Evolutionary conservation across 2,797 vertebrate species (phyloP).

Genomic region (Oryzias sinensis): DNA sequence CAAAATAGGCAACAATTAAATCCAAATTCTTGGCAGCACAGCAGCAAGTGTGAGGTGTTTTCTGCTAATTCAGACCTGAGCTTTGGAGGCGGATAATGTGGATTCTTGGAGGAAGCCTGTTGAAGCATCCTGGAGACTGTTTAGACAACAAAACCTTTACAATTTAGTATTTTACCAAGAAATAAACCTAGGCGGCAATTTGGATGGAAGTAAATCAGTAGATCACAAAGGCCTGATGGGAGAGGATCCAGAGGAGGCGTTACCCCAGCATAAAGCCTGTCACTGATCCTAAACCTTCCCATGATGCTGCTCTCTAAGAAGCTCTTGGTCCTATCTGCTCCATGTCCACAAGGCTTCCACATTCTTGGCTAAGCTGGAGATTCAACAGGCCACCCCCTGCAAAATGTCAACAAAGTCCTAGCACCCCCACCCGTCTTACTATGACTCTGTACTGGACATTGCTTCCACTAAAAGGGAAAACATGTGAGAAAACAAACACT

Average conservation of each 20-base stretch:
- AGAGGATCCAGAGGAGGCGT: slow-evolving; percentile 43
- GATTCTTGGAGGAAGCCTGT: slow-evolving; percentile 19
- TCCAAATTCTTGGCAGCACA: too few relatives aligned
- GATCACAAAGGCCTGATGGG: slow-evolving; percentile 33
- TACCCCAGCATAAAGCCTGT: slow-evolving; percentile 24
- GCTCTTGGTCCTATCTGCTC: slow-evolving; percentile 13
- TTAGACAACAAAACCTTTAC: slow-evolving; percentile 40
- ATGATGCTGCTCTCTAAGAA: slow-evolving; percentile 2
- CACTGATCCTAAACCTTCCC: slow-evolving; percentile 15
- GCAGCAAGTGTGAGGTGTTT: slow-evolving; percentile 35
- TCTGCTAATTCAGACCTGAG: slow-evolving; percentile 17
- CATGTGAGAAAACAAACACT: background rate
- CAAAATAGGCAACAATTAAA: too few relatives aligned
- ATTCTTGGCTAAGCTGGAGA: slow-evolving; percentile 74
- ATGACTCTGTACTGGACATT: slow-evolving; percentile 36
- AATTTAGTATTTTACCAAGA: slow-evolving; percentile 59
- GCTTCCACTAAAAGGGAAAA: slow-evolving; percentile 33
- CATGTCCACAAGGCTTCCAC: slow-evolving; percentile 51
- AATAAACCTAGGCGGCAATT: slow-evolving; percentile 55
- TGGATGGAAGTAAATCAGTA: slow-evolving; percentile 60
- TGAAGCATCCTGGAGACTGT: slow-evolving; percentile 29
- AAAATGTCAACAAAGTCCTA: slow-evolving; percentile 65
- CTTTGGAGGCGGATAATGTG: slow-evolving; percentile 17
- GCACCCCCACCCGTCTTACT: slow-evolving; percentile 29
- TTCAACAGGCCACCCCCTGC: slow-evolving; percentile 70